Base-by-base conservation (phyloP, 2,113 vertebrate species). In the Pseudonaja textilis region DNA sequence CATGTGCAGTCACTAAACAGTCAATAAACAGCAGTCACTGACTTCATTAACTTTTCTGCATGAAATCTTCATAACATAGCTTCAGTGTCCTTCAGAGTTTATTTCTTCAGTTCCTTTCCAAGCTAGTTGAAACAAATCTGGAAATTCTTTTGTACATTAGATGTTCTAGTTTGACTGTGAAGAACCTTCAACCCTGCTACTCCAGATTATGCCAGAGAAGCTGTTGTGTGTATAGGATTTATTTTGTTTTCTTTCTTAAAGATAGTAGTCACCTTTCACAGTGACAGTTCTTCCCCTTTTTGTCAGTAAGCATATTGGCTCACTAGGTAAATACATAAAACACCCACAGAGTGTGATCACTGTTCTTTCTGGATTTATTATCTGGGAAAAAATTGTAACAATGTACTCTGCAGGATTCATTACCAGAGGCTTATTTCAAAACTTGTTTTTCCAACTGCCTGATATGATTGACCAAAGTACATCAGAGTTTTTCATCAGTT, bases 401-500 rank as follows among this genome's bases (percentile, higher is more conserved):
- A 93, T 93, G 93, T 95, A 56, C 42, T 55, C 55, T 92, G 59
- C 93, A 93, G 64, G 47, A 89, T 89, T 94, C 89, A 25, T 93
- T 96, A 95, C 95, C 94, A 92, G 59, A 88, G 89, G 92, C 93
- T 94, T 4, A 91, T 57, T 93, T 87, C 69, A 93, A 94, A 96
- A 74, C 69, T 91, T 97, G 95, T 95, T 95, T 96, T 96, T 93
- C 89, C 92, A 91, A 23, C n/a, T 93, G 92, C 95, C 94, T 87
- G 74, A 95, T 91, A 94, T 96, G 20, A 47, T 90, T 93, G 95
- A 94, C 91, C 92, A 93, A 20, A n/a, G 61, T 59, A 94, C 90
- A 94, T 95, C 93, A 96, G 69, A 18, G 0, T 93, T 95, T 89
- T 93, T 94, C 92, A 95, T 96, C 1, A 93, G 95, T 96, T 94